Evolutionary conservation across 2,888 invertebrate species (phyloP).

Genomic region (Pharmacophagus antenor): DNA sequence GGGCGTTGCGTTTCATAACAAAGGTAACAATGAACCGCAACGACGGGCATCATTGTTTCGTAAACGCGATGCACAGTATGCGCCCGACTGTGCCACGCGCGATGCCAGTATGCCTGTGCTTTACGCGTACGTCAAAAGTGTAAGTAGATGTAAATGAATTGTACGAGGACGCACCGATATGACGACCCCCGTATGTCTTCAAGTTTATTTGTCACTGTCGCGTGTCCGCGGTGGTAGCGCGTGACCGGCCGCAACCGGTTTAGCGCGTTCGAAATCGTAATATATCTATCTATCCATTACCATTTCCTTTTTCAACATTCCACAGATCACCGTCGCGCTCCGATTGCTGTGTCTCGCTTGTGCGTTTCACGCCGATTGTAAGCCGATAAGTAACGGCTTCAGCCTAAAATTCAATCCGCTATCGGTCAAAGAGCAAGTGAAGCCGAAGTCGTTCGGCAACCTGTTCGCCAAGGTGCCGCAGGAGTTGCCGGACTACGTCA

Average conservation of each 20-base stretch:
- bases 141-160: constrained; percentile 22
- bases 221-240: no score
- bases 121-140: constrained; percentile 23
- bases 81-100: constrained; percentile 22
- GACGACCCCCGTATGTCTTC: background rate
- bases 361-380: constrained; percentile 36
- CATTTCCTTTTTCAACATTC: constrained; percentile 18
- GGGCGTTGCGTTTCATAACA: constrained; percentile 35
- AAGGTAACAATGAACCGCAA: constrained; percentile 32
- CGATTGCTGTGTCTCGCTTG: constrained; percentile 38
- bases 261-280: no score
- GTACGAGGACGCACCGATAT: background rate
- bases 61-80: constrained; percentile 24
- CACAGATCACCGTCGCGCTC: constrained; percentile 42
- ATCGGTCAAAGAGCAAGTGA: constrained; percentile 45
- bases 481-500: constrained; percentile 36
- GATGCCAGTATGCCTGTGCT: constrained; percentile 33
- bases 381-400: constrained; percentile 56
- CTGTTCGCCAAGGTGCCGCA: constrained; percentile 54
- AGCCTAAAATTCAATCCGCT: constrained; percentile 51
- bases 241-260: no score
- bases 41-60: constrained; percentile 15
- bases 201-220: no score
- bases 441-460: constrained; percentile 42
- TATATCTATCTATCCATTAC: no score